Base-by-base conservation (phyloP, 2,113 vertebrate species). In the Mormyrus lacerda region DNA sequence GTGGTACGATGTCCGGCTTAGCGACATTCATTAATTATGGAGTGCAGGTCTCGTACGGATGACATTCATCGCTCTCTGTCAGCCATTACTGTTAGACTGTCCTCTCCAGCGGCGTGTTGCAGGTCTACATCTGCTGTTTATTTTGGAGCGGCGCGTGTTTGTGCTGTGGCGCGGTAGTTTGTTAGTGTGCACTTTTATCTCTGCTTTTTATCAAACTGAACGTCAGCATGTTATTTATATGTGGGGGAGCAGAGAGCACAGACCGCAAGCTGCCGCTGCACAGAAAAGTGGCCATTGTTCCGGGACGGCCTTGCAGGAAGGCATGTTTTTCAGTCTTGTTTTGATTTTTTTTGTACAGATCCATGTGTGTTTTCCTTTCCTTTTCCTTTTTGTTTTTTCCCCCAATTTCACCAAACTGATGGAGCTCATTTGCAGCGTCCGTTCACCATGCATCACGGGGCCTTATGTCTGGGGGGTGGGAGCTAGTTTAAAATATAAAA, bases 191-290 rank as follows among this genome's bases (percentile, higher is more conserved):
- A 90, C 87, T 44, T 87, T 89, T 79, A 91, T 89, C 73, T 90
- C 35, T 88, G 89, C 69, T 90, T 45, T 88, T 88, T 45, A 88
- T 89, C 90, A 89, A 90, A 88, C 45, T 48, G 61, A 89, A 90
- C 5, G 44, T 84, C 82, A 39, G 51, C 83, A 27, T 19, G 27
- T 84, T 5, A 91, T 88, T 88, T 91, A 90, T 89, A 91, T 83
- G 88, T 53, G 65, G 88, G 82, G 50, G 90, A 89, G 89, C 44
- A 89, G 35, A 83, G 79, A 84, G 44, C 3, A 1, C 7, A 7
- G 44, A 2, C 21, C 79, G 19, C 44, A 47, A 8, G 44, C 44
- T 19, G 79, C 21, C 7, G 44, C 17, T 3, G 4, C 3, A 3
- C 19, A 84, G 82, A 47, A 21, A 47, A 3, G 19, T 8, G 44